These are phyloP conservation scores for Sarcophaga caerulescens DNA, from an alignment of 2,888 invertebrate genomes.

Conservation along the genomic window DNA sequence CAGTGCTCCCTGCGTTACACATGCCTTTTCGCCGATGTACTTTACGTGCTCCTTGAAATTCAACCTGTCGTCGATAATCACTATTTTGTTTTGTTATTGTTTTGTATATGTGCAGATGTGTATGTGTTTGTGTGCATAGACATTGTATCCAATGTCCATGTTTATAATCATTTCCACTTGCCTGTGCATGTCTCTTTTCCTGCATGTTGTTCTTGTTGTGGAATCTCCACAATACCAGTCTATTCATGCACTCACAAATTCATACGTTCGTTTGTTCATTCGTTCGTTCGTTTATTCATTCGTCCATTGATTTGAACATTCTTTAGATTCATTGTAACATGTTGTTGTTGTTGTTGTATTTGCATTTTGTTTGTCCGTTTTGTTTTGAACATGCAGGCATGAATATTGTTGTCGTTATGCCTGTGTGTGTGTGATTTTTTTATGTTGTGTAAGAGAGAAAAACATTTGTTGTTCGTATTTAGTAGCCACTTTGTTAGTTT, in stretches of 20 bases:
- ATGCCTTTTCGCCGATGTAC: too few species aligned
- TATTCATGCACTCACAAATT: not conserved
- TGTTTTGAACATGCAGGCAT: not conserved
- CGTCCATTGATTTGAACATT: slow-evolving; percentile 12
- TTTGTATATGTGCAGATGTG: not conserved
- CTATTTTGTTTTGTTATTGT: too few species aligned
- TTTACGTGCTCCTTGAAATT: too few species aligned
- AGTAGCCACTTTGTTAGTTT: slow-evolving; percentile 10
- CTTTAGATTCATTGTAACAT: slow-evolving; percentile 21
- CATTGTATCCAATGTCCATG: slow-evolving; percentile 14
- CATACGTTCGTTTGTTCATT: not conserved
- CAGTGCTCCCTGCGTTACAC: too few species aligned
- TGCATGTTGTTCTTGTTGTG: not conserved
- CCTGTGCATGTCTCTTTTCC: slow-evolving; percentile 34
- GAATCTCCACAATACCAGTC: not conserved
- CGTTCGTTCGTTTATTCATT: not conserved
- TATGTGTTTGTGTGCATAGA: slow-evolving; percentile 4
- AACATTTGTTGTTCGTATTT: slow-evolving; percentile 11
- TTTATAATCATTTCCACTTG: slow-evolving; percentile 29
- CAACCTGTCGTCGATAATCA: too few species aligned
- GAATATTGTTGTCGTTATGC: not conserved
- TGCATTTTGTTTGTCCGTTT: slow-evolving; percentile 7
- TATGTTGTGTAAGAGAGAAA: slow-evolving; percentile 11
- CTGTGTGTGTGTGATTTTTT: slow-evolving; percentile 31
- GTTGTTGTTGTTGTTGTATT: slow-evolving; percentile 5